Base-by-base conservation (phyloP, 2,888 invertebrate genomes). In the Diarsia dahlii region DNA sequence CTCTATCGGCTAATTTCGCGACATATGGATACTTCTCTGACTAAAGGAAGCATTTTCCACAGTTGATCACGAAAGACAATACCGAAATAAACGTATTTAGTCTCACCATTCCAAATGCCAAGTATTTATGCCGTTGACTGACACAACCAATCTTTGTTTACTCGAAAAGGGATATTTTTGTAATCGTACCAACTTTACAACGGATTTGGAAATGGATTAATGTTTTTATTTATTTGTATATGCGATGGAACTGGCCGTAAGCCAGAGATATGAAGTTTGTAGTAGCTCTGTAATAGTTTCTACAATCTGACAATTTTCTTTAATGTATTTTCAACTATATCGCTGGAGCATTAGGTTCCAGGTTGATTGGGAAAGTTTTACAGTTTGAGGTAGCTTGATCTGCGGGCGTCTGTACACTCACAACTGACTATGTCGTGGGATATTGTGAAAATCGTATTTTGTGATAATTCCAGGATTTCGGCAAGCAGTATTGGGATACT, bases 141-240 rank as follows among this genome's bases (percentile, higher is more conserved):
- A 39, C 72, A 48, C 18, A 20, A 60, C 54, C 39, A 56, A 34
- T 13, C 9, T 50, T 45, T 82, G 82, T 81, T 80, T 71, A 80
- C 60, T 45, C 5, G 0, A 46, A 56, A 81, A 76, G 65, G 70
- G 60, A 70, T 81, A 80, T 80, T 81, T 76, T 66, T 70, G 70
- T 60, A 76, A 77, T n/a, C 54, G 39, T 28, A 52, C 52, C n/a
- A 81, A 74, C 0, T 64, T 75, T 81, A 48, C 46, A 58, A 58
- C 50, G 18, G 34, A 71, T 71, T 76, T 64, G 50, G 18, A 66
- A 70, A 76, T 70, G 64, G 23, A 65, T 65, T 54, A 28, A 54
- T 76, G 70, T 48, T 69, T 46, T 58, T 60, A 81, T 81, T 76
- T 69, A 70, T 76, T 81, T 76, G 69, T 60, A 3, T 62, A 58